Percentiles rank a stretch among this genome's conserved stretches.
phyloP scores from a whole-genome alignment of 2,797 vertebrate genomes.

The Otolemur crassicaudatus region DNA sequence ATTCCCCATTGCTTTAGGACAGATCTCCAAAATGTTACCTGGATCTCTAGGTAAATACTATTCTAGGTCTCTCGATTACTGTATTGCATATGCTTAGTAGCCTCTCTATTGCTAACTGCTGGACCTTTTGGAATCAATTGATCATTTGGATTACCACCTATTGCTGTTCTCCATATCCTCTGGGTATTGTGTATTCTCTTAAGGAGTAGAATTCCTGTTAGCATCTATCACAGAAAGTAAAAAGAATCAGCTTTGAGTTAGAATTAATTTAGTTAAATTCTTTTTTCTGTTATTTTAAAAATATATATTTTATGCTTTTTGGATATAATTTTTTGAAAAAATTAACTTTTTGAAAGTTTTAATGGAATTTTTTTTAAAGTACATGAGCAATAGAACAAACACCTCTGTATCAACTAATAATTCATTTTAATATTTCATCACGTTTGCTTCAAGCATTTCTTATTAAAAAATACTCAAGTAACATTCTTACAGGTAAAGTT shows the following conservation, averaged over 20 bases:
- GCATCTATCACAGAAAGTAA: background rate
- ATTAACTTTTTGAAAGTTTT: background rate
- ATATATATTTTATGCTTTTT: background rate
- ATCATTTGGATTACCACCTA: background rate
- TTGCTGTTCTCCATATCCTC: background rate
- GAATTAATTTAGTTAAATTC: background rate
- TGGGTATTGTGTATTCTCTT: background rate
- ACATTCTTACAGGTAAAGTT: background rate
- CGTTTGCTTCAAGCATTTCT: background rate
- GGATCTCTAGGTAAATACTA: background rate
- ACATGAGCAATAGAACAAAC: background rate
- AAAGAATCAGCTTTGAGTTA: background rate
- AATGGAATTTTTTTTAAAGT: background rate
- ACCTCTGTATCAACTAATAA: background rate
- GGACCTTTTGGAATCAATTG: background rate
- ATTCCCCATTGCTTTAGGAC: background rate
- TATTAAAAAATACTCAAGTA: slow-evolving; percentile 4
- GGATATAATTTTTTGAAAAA: background rate
- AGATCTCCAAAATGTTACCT: background rate
- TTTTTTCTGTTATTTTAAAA: background rate
- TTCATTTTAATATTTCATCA: background rate
- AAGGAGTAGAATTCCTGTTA: background rate
- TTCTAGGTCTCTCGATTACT: background rate
- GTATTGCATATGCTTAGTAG: background rate
- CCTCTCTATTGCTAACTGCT: background rate